Conservation (phyloP, 2,888 invertebrate species). For the Noctua fimbriata region DNA sequence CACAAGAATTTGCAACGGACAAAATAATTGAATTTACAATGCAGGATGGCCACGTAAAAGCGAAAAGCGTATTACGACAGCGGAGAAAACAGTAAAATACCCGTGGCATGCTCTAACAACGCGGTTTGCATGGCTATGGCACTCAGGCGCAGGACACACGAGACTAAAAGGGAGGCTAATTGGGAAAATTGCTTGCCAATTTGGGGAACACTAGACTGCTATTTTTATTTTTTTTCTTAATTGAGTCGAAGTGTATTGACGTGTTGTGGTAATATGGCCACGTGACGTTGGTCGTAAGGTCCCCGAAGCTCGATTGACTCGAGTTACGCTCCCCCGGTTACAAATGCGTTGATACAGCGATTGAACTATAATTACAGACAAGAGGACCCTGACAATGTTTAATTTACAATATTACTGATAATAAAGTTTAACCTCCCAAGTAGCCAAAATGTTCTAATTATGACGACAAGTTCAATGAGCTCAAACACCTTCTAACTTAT, state of each 20-base stretch:
- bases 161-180: not conserved
- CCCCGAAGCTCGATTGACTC: constrained; percentile 14
- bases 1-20: not conserved
- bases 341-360: constrained; percentile 1
- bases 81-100: not conserved
- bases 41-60: not conserved
- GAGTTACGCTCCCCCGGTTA: constrained; percentile 19
- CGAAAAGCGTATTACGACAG: not conserved
- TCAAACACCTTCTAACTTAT: not conserved
- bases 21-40: not conserved
- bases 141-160: not conserved
- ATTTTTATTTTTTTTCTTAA: not conserved
- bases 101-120: too few relatives aligned
- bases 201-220: not conserved
- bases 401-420: not conserved
- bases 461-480: not conserved
- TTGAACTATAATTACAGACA: constrained; percentile 45
- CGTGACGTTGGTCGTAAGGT: not conserved
- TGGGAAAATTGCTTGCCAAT: not conserved
- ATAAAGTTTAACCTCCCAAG: not conserved
- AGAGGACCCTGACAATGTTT: not conserved
- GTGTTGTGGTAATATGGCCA: not conserved
- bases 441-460: not conserved
- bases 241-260: constrained; percentile 11
- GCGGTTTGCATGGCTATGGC: too few relatives aligned